phyloP scores from a whole-genome alignment of 2,797 vertebrate species.

The Enteromius unitaeniatus region DNA sequence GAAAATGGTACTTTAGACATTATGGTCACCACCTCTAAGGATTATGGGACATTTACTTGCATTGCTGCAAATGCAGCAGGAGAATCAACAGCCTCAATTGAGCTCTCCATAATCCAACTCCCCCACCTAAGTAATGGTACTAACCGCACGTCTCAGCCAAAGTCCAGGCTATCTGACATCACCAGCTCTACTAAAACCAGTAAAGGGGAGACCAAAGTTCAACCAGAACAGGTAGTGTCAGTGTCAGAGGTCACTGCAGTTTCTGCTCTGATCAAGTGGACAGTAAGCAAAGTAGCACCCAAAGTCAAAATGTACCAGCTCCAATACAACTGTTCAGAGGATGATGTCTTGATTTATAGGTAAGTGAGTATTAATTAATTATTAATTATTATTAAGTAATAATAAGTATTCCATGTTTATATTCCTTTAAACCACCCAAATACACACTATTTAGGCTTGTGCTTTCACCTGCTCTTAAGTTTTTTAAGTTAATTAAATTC shows the following conservation, averaged over 20 bases:
- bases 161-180: conserved; percentile 96
- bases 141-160: conserved; percentile 84
- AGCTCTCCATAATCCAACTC: conserved; percentile 96
- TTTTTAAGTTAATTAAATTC: not conserved
- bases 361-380: too few species aligned
- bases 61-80: conserved; percentile 97
- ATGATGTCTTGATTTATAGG: conserved; percentile 99
- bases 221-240: conserved; percentile 88
- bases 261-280: conserved; percentile 95
- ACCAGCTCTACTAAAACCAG: conserved; percentile 93
- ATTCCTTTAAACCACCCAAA: conserved; percentile 23
- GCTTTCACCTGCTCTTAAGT: not conserved
- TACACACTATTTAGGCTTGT: conserved; percentile 39
- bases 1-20: conserved; percentile 97
- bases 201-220: conserved; percentile 87
- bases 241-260: conserved; percentile 93
- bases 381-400: too few species aligned
- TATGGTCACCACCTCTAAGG: conserved; percentile 91
- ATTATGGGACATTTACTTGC: conserved; percentile 96
- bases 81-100: conserved; percentile 93
- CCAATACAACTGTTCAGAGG: conserved; percentile 97
- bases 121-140: conserved; percentile 94
- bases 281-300: conserved; percentile 90
- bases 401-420: conserved; percentile 41
- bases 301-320: conserved; percentile 99